Evolutionary conservation across 2,113 vertebrate species (phyloP), one percentile per base, ranked within the genome.

Genomic region (Dipodomys ordii): DNA sequence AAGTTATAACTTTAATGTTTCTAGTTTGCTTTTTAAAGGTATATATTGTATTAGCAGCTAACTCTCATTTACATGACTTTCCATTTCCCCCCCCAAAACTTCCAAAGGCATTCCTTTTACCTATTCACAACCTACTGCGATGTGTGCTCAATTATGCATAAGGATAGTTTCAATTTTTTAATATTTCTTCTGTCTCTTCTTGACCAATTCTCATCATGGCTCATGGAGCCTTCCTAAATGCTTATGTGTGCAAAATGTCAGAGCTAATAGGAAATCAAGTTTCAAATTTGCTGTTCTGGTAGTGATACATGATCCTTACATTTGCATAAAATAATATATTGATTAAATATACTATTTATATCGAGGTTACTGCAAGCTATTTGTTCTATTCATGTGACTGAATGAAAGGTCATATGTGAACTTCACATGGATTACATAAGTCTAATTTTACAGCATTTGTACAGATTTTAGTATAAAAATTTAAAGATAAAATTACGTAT

Each of bases 1-100:
- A 69, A 87, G 79, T 78, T 28, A 83, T 82, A 93, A 74, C 22
- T 27, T 68, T 80, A 79, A 35, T 83, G 49, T 72, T 89, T 68
- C n/a, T 65, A 73, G 30, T n/a, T 87, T 93, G 23, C 1, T 82
- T 57, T 68, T 78, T 30, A n/a, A 23, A 79, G 57, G 73, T 81
- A 85, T 2, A 11, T 88, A 71, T n/a, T 4, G 46, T 71, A 83
- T 64, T 64, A 44, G 32, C 25, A 85, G 35, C 7, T 69, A 68
- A 7, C 3, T 94, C 62, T 85, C 27, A 74, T 7, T 90, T 15
- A 60, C 7, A 80, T 49, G 28, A 72, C 35, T 69, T 60, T 82
- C 62, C 87, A 3, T 69, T 57, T 64, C 76, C 79, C 15, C 12
- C 53, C 53, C 12, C 2, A 57, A 28, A 20, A n/a, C 25, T n/a